Evolutionary conservation across 2,113 vertebrate genomes (phyloP).

Genomic region (Polyodon spathula): DNA sequence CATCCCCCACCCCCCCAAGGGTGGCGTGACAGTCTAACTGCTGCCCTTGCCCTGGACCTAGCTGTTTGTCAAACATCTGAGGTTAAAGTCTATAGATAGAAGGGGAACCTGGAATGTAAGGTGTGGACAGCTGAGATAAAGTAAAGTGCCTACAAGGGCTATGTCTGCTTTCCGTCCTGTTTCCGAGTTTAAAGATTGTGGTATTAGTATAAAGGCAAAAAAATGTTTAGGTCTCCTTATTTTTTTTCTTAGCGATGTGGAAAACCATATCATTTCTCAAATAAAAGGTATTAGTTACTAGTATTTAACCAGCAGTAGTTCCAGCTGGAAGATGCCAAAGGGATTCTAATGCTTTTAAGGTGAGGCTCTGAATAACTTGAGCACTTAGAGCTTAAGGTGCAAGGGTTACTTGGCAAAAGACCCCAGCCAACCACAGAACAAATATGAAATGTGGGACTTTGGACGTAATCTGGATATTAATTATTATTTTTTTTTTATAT

Average conservation of each 20-base stretch:
- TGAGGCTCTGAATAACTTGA: not conserved
- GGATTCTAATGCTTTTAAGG: not conserved
- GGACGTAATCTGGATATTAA: too few species aligned
- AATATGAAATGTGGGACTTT: too few species aligned
- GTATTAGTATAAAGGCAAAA: conserved; percentile 13
- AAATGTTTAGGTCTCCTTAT: conserved; percentile 10
- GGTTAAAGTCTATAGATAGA: conserved; percentile 60
- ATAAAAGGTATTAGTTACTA: not conserved
- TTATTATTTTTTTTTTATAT: too few species aligned
- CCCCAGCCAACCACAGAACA: not conserved
- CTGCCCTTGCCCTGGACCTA: conserved; percentile 40
- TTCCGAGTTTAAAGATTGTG: conserved; percentile 35
- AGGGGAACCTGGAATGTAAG: conserved; percentile 48
- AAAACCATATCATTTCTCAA: not conserved
- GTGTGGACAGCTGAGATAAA: conserved; percentile 64
- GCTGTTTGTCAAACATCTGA: conserved; percentile 51
- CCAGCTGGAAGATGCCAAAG: not conserved
- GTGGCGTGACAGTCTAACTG: conserved; percentile 38
- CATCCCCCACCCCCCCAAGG: conserved; percentile 15
- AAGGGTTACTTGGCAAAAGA: not conserved
- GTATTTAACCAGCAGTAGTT: not conserved
- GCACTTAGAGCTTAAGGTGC: not conserved
- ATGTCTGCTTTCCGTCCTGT: conserved; percentile 28
- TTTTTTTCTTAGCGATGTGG: not conserved
- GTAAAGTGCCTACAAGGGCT: conserved; percentile 34